Conservation (phyloP, 2,888 invertebrate species). For the Smittia aterrima region DNA sequence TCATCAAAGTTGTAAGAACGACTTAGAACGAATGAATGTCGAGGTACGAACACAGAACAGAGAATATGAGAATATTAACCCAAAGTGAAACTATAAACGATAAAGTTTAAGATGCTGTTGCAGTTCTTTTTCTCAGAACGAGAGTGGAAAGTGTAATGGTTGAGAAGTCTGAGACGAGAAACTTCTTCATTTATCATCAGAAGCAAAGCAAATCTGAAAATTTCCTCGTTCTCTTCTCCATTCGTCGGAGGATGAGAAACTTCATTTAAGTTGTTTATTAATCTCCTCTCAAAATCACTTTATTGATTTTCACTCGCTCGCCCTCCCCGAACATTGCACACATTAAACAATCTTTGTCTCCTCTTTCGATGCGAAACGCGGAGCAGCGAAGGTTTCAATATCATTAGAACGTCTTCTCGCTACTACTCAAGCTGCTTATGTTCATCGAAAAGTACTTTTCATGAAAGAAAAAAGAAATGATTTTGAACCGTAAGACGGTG, state of each 20-base stretch:
- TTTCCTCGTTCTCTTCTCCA: background rate
- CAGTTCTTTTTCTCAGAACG: background rate
- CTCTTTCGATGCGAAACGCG: background rate
- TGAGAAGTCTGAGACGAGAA: too few relatives aligned
- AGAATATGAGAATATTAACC: background rate
- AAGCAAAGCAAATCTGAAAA: background rate
- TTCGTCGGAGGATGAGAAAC: background rate
- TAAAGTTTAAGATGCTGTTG: background rate
- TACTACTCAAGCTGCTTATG: background rate
- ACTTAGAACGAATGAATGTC: background rate
- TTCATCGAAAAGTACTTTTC: background rate
- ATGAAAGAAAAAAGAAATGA: background rate
- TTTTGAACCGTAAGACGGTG: background rate
- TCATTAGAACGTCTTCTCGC: constrained; percentile 7
- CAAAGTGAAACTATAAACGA: background rate
- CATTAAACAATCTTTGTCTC: background rate
- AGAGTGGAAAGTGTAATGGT: too few relatives aligned
- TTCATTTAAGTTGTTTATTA: background rate
- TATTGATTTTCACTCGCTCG: background rate
- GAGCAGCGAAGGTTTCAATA: background rate
- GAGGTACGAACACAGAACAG: too few relatives aligned
- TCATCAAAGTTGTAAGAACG: background rate
- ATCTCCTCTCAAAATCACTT: constrained; percentile 3
- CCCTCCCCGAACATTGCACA: background rate
- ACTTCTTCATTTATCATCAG: background rate